These are phyloP conservation scores for Sericinus montela DNA, from an alignment of 2,888 invertebrate species.

Conservation along the genomic window DNA sequence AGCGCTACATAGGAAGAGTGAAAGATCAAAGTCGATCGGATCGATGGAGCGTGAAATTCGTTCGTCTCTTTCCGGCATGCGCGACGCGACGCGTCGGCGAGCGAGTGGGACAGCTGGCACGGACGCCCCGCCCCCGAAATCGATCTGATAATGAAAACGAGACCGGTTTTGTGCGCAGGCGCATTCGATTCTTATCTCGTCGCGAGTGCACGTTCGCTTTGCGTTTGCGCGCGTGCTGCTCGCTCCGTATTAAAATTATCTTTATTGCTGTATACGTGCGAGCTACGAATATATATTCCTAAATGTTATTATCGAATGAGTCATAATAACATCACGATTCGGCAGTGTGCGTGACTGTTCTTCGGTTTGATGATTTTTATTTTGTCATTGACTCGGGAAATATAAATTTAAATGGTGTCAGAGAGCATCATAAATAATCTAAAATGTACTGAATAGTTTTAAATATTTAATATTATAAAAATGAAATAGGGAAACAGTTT, in stretches of 20 bases:
- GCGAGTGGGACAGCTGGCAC: conserved; percentile 39
- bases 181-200: conserved; percentile 54
- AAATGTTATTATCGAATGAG: conserved; percentile 52
- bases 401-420: no score
- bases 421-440: no score
- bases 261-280: conserved; percentile 66
- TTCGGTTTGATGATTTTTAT: not conserved
- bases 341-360: conserved; percentile 13
- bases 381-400: not conserved
- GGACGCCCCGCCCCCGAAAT: conserved; percentile 63
- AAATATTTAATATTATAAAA: no score
- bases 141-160: conserved; percentile 63
- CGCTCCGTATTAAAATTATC: conserved; percentile 64
- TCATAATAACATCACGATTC: conserved; percentile 28
- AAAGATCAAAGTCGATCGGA: conserved; percentile 40
- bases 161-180: conserved; percentile 53
- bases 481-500: no score
- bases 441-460: no score
- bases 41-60: conserved; percentile 54
- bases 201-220: conserved; percentile 47
- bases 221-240: conserved; percentile 47
- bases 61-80: conserved; percentile 40
- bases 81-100: conserved; percentile 27
- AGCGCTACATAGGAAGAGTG: conserved; percentile 15
- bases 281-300: conserved; percentile 38